Evolutionary conservation across 2,888 invertebrate genomes (phyloP), one percentile per base, ranked within the genome.

Genomic region (Allacma fusca): DNA sequence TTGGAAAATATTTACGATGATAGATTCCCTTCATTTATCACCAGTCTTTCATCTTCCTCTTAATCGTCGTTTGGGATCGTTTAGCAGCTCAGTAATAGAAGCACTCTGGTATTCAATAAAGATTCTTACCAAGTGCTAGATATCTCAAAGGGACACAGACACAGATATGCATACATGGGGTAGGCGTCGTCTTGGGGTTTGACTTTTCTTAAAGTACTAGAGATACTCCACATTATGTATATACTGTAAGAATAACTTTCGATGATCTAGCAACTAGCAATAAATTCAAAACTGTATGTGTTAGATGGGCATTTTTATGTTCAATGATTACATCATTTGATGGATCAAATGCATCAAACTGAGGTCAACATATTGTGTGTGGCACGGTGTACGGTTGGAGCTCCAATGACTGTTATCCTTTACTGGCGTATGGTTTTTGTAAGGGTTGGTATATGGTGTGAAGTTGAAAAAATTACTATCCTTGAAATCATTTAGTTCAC

Each of bases 1-100:
- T 64, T 59, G 34, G 34, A 34, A n/a, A 34, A 34, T 34, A 34
- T 34, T 34, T 21, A 64, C 19, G 50, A 50, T 43, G n/a, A 23
- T 28, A 43, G 40, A 40, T 69, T 69, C 44, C 69, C 44, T 69
- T 69, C 69, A 69, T 43, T 40, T 69, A 21, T 69, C 44, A 44
- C 24, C 7, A 69, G 34, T 34, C 69, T n/a, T 50, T 50, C 50
- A 50, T 50, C 19, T n/a, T 50, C 50, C 7, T 50, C 50, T 50
- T 50, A 50, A 50, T n/a, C 19, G 50, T 50, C 50, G 50, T 50
- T n/a, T 50, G n/a, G 50, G 50, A 50, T 50, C 50, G n/a, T 50
- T 50, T 50, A 50, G n/a, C 34, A 50, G 50, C n/a, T 50, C n/a
- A 50, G 1, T 5, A n/a, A n/a, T 40, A 13, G 7, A 13, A 40